These are phyloP conservation scores for Neocrepidodera transversa DNA, from an alignment of 2,888 invertebrate species.

Conservation along the genomic window DNA sequence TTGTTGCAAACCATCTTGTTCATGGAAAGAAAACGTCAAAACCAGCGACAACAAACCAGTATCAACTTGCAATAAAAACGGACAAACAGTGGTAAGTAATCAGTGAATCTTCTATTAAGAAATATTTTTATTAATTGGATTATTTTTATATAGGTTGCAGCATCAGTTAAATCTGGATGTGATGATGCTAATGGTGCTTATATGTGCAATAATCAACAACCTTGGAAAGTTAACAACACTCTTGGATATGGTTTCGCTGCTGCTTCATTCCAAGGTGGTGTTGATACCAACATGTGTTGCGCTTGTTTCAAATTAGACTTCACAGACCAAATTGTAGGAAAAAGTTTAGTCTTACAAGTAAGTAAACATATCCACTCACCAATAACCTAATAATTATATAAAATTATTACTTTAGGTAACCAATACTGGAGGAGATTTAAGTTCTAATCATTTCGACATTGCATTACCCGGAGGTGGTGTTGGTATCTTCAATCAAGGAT, in stretches of 20 bases:
- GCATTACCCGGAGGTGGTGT: constrained; percentile 30
- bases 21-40: constrained; percentile 32
- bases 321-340: constrained; percentile 29
- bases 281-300: constrained; percentile 35
- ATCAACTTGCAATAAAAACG: constrained; percentile 26
- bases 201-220: constrained; percentile 40
- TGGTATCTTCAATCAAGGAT: constrained; percentile 39
- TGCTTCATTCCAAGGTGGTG: constrained; percentile 32
- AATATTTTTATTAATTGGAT: neutral
- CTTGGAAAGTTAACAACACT: constrained; percentile 35
- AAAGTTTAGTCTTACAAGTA: constrained; percentile 2
- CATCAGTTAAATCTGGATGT: constrained; percentile 6
- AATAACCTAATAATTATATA: no score
- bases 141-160: neutral
- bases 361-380: neutral
- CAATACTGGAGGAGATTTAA: constrained; percentile 37
- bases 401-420: constrained; percentile 37
- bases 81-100: constrained; percentile 10
- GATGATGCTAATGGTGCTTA: constrained; percentile 29
- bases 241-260: constrained; percentile 42
- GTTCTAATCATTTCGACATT: constrained; percentile 25
- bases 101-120: neutral
- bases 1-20: constrained; percentile 42
- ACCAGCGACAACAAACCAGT: constrained; percentile 17
- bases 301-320: constrained; percentile 36